phyloP scores from a whole-genome alignment of 2,797 vertebrate species.

The Valencia hispanica region DNA sequence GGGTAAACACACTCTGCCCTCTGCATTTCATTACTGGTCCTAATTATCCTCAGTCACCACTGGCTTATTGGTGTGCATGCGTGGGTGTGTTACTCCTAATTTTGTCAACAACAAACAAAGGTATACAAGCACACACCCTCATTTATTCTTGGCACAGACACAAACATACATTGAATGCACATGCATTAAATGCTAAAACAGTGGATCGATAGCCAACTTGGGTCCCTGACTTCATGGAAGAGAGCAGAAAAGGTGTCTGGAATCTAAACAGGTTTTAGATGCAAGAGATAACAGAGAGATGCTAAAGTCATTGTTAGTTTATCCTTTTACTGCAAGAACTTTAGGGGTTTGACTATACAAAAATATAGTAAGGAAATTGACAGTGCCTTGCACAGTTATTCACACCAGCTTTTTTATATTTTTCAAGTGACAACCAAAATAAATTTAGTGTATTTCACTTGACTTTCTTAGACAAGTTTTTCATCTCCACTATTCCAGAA shows the following conservation, averaged over 20 bases:
- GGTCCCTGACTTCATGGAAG: slow-evolving; percentile 64
- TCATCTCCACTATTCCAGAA: not conserved
- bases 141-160: slow-evolving; percentile 66
- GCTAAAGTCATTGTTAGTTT: slow-evolving; percentile 57
- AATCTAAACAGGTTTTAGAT: slow-evolving; percentile 63
- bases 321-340: slow-evolving; percentile 52
- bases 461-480: not conserved
- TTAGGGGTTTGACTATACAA: slow-evolving; percentile 32
- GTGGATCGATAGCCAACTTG: slow-evolving; percentile 61
- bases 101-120: slow-evolving; percentile 55
- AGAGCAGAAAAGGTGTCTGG: slow-evolving; percentile 55
- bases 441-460: not conserved
- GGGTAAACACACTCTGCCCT: slow-evolving; percentile 65
- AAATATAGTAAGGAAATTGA: slow-evolving; percentile 5
- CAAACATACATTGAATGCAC: slow-evolving; percentile 60
- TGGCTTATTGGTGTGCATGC: slow-evolving; percentile 39
- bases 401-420: not conserved
- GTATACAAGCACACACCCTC: slow-evolving; percentile 36
- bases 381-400: not conserved
- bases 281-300: slow-evolving; percentile 39
- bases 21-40: slow-evolving; percentile 76
- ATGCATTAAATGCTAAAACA: slow-evolving; percentile 53
- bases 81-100: slow-evolving; percentile 32
- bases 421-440: slow-evolving; percentile 24
- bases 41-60: slow-evolving; percentile 75